phyloP scores from a whole-genome alignment of 2,797 vertebrate genomes.

The Geotrypetes seraphini region DNA sequence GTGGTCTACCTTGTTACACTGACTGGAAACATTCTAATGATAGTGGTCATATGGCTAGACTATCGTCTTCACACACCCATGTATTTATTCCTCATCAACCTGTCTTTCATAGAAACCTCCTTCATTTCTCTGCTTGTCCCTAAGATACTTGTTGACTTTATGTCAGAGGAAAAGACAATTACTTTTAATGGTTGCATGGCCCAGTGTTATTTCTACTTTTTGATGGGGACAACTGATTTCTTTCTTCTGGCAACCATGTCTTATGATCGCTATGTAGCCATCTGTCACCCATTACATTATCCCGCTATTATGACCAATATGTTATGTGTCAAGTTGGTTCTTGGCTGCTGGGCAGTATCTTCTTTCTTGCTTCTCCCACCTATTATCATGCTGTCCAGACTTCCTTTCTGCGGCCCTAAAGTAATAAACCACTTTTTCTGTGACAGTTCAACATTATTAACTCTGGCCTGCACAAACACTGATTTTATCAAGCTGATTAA shows the following conservation, averaged over 20 bases:
- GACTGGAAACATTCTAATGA: constrained; percentile 20
- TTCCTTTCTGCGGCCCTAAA: neutral
- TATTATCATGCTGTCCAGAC: neutral
- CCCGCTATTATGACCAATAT: constrained; percentile 19
- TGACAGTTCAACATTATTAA: neutral
- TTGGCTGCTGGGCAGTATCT: neutral
- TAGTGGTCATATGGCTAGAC: constrained; percentile 17
- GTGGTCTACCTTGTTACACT: constrained; percentile 10
- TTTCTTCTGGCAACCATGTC: constrained; percentile 35
- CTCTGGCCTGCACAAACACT: neutral
- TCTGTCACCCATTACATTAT: constrained; percentile 26
- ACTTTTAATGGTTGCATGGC: constrained; percentile 26
- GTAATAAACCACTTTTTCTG: constrained; percentile 1
- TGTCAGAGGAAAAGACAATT: constrained; percentile 24
- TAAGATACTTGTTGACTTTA: constrained; percentile 19
- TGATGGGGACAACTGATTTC: constrained; percentile 24
- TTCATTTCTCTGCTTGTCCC: constrained; percentile 25
- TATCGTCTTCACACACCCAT: constrained; percentile 22
- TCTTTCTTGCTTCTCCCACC: neutral
- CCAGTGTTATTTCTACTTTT: constrained; percentile 35
- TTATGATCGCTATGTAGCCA: constrained; percentile 31
- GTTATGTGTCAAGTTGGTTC: neutral
- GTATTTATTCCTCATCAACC: constrained; percentile 34
- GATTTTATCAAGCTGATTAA: neutral
- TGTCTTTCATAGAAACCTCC: constrained; percentile 23